These are phyloP conservation scores for Drosophila paramelanica DNA, from an alignment of 2,888 invertebrate species.

Conservation along the genomic window DNA sequence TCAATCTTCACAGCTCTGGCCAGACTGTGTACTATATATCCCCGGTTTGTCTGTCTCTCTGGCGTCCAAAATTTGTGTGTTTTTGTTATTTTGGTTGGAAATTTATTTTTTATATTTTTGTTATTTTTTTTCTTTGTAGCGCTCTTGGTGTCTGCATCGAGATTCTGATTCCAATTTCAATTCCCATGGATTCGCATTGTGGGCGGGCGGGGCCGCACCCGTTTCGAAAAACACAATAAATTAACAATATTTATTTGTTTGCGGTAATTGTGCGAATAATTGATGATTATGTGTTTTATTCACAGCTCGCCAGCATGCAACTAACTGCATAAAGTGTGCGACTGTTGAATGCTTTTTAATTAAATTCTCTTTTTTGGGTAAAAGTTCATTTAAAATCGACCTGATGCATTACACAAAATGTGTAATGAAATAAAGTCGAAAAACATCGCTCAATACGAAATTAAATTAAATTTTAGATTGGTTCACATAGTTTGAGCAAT, in stretches of 20 bases:
- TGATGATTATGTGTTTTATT: conserved; percentile 71
- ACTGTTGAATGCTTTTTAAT: conserved; percentile 61
- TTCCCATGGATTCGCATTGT: conserved; percentile 52
- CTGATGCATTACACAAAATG: conserved; percentile 19
- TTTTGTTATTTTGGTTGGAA: conserved; percentile 64
- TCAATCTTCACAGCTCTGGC: conserved; percentile 46
- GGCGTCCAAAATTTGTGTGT: conserved; percentile 26
- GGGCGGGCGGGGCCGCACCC: conserved; percentile 54
- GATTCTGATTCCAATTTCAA: conserved; percentile 17
- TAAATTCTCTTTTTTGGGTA: conserved; percentile 39
- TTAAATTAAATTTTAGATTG: not conserved
- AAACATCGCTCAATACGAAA: not conserved
- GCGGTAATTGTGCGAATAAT: conserved; percentile 79
- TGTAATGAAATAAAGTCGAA: too few relatives aligned
- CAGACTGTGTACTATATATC: conserved; percentile 5
- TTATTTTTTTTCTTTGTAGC: conserved; percentile 52
- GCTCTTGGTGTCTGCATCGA: conserved; percentile 18
- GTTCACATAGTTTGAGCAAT: too few relatives aligned
- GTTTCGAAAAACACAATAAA: conserved; percentile 73
- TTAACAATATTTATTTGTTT: conserved; percentile 79
- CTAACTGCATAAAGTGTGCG: conserved; percentile 42
- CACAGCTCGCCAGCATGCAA: conserved; percentile 44
- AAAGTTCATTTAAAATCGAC: conserved; percentile 47
- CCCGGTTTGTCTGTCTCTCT: conserved; percentile 31
- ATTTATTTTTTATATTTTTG: conserved; percentile 69